Evolutionary conservation across 2,113 vertebrate species (phyloP).

Genomic region (Muscicapa adusta): DNA sequence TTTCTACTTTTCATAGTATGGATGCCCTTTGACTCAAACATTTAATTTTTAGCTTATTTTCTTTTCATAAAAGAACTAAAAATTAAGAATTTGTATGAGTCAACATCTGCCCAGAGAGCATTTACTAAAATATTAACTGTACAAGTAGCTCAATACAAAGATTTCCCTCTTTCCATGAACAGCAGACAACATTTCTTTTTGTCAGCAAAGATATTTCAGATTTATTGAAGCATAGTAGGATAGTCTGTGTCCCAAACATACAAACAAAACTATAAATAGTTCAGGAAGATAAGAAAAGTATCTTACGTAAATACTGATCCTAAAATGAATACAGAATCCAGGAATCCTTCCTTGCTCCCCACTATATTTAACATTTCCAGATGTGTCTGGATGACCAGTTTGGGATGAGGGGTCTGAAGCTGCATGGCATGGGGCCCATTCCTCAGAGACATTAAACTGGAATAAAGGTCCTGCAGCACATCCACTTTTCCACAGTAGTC

Average conservation of each 20-base stretch:
- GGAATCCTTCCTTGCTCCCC: conserved; percentile 33
- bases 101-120: not conserved
- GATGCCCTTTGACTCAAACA: not conserved
- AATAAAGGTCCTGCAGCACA: not conserved
- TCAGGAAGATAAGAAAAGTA: conserved; percentile 32
- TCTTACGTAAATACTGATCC: conserved; percentile 4
- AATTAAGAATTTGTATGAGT: not conserved
- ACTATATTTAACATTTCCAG: conserved; percentile 40
- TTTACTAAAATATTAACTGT: not conserved
- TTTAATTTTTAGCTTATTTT: not conserved
- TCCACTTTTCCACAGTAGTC: not conserved
- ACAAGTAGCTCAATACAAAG: not conserved
- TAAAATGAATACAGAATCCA: conserved; percentile 21
- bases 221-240: not conserved
- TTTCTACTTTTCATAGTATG: not conserved
- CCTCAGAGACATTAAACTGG: not conserved
- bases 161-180: not conserved
- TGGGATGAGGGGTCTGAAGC: not conserved
- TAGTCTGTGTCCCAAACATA: conserved; percentile 10
- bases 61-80: not conserved
- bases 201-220: conserved; percentile 15
- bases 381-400: conserved; percentile 31
- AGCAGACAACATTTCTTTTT: not conserved
- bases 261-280: conserved; percentile 55
- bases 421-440: fast-evolving